A percentile compares a stretch with the other conserved stretches of the same genome.
Conservation (phyloP, 1,140 invertebrate genomes). For the Meloidogyne hapla region DNA sequence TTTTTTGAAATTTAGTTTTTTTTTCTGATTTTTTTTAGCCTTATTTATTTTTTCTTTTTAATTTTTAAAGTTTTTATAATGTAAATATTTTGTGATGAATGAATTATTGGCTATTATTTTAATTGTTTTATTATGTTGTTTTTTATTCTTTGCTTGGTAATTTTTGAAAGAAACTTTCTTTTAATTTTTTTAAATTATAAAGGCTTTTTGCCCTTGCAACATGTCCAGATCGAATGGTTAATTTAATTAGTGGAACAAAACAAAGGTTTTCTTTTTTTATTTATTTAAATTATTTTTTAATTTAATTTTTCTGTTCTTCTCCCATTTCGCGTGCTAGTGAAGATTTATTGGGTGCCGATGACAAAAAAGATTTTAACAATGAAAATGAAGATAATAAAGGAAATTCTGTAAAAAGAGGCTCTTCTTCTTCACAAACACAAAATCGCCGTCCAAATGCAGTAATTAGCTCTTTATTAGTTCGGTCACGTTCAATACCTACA, state of each 20-base stretch:
- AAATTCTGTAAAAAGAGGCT: neutral
- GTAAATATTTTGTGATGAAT: constrained; percentile 32
- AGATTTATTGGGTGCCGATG: neutral
- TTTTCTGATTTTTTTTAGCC: no score
- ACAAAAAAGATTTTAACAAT: neutral
- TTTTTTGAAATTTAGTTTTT: no score
- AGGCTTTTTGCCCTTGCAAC: constrained; percentile 44
- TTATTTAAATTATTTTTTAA: constrained; percentile 11
- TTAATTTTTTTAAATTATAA: neutral
- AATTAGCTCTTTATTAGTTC: constrained; percentile 7
- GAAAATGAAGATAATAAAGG: neutral
- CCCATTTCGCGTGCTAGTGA: constrained; percentile 21
- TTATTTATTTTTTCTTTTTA: neutral
- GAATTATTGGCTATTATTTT: constrained; percentile 47
- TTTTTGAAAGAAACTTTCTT: neutral
- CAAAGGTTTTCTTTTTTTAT: constrained; percentile 7
- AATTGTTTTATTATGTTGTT: constrained; percentile 47
- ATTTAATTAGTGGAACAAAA: constrained; percentile 22
- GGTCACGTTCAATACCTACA: constrained; percentile 26
- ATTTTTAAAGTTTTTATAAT: constrained; percentile 3
- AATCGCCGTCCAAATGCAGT: constrained; percentile 18
- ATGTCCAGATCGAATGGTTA: constrained; percentile 33
- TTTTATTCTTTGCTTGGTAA: constrained; percentile 48
- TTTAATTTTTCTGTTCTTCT: constrained; percentile 15
- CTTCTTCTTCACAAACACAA: constrained; percentile 3